A percentile compares a stretch with the other conserved stretches of the same genome.
These are phyloP conservation scores for Mionectes macconnelli DNA, from an alignment of 2,113 vertebrate genomes.

Conservation along the genomic window DNA sequence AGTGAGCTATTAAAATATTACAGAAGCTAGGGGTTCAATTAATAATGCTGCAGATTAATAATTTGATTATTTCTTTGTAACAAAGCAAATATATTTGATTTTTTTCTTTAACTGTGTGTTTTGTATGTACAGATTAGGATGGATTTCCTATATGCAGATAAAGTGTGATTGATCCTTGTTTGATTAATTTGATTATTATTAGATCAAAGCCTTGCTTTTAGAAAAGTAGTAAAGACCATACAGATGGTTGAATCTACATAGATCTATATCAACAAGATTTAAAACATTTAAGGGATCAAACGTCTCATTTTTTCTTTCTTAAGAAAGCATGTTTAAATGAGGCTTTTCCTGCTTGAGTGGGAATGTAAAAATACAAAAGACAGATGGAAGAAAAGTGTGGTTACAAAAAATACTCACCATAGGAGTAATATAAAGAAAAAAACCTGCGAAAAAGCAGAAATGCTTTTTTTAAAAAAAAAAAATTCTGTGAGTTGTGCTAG, in stretches of 20 bases:
- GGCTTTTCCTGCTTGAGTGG: not conserved
- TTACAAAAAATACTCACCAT: not conserved
- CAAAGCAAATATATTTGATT: not conserved
- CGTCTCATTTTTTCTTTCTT: not conserved
- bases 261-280: not conserved
- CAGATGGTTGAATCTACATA: not conserved
- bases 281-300: not conserved
- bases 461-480: not conserved
- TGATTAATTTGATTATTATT: not conserved
- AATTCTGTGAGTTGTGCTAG: not conserved
- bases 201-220: not conserved
- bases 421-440: not conserved
- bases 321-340: not conserved
- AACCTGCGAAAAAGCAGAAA: not conserved
- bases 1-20: not conserved
- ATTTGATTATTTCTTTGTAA: not conserved
- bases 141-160: not conserved
- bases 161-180: not conserved
- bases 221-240: not conserved
- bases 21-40: not conserved
- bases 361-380: not conserved
- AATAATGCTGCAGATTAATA: not conserved
- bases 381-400: not conserved
- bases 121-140: not conserved
- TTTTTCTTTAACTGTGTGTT: not conserved